These are phyloP conservation scores for Catostylus mosaicus DNA, from an alignment of 30 jellyfish, hydroid and myxozoan genomes.

Conservation along the genomic window DNA sequence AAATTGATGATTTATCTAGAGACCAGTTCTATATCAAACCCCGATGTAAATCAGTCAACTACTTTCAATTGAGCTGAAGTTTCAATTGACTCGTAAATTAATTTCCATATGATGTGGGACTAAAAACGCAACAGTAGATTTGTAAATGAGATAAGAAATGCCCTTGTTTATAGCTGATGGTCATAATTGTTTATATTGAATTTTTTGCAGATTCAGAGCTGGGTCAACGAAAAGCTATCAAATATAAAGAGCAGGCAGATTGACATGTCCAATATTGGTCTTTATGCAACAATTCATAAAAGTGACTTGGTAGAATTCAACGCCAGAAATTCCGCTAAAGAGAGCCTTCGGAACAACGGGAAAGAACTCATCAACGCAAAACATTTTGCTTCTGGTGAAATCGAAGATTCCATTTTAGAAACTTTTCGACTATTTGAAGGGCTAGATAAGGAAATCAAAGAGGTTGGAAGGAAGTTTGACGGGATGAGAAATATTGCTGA, in stretches of 20 bases:
- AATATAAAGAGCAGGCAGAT: conserved; percentile 12
- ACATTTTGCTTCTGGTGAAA: conserved; percentile 36
- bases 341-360: conserved; percentile 31
- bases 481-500: conserved; percentile 24
- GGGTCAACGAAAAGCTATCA: conserved; percentile 26
- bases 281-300: conserved; percentile 32
- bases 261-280: conserved; percentile 13
- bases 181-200: background rate
- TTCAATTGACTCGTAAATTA: no score
- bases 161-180: no score
- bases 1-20: no score
- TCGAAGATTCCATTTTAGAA: conserved; percentile 24
- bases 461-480: conserved; percentile 21
- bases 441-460: conserved; percentile 8
- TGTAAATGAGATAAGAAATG: no score
- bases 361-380: conserved; percentile 20
- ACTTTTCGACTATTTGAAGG: conserved; percentile 17
- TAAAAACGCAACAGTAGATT: no score
- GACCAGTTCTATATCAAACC: no score
- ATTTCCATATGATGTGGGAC: no score
- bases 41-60: no score
- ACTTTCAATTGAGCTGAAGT: no score
- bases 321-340: conserved; percentile 37
- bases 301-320: conserved; percentile 52
- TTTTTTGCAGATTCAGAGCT: conserved; percentile 15